Conservation (phyloP, 2,797 vertebrate species). For the Atherinosoma microstoma region DNA sequence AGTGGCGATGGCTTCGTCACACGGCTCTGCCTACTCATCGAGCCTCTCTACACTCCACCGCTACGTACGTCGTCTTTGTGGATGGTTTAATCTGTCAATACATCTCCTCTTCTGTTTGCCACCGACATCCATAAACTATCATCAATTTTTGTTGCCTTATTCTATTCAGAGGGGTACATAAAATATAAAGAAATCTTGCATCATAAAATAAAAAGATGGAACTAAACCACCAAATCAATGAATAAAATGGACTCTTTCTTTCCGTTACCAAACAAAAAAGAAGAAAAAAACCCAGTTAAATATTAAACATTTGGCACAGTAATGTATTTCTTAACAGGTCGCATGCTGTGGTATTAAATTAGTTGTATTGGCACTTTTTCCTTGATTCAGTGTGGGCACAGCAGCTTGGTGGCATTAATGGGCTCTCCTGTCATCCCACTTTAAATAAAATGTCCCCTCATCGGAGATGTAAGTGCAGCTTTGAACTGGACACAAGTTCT, state of each 20-base stretch:
- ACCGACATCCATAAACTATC: not conserved
- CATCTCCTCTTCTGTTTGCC: not conserved
- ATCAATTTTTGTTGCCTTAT: not conserved
- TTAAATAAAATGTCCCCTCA: not conserved
- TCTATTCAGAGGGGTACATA: not conserved
- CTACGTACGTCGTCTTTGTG: not conserved
- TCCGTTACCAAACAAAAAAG: not conserved
- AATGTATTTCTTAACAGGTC: not conserved
- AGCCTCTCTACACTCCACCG: conserved; percentile 37
- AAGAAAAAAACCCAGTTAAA: no score
- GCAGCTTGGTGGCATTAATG: not conserved
- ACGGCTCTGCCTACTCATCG: conserved; percentile 39
- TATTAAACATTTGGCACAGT: not conserved
- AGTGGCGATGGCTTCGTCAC: conserved; percentile 38
- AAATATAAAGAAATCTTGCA: not conserved
- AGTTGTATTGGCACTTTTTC: not conserved
- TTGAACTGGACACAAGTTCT: not conserved
- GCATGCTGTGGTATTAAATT: not conserved
- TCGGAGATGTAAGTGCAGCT: not conserved
- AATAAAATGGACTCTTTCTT: not conserved
- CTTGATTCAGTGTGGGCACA: not conserved
- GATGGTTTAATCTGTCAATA: not conserved
- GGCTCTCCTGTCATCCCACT: not conserved
- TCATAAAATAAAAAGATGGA: not conserved
- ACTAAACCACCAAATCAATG: not conserved